Percentiles rank a stretch among this genome's conserved stretches.
Evolutionary conservation across 2,888 invertebrate species (phyloP).

Genomic region (Macrophya alboannulata): DNA sequence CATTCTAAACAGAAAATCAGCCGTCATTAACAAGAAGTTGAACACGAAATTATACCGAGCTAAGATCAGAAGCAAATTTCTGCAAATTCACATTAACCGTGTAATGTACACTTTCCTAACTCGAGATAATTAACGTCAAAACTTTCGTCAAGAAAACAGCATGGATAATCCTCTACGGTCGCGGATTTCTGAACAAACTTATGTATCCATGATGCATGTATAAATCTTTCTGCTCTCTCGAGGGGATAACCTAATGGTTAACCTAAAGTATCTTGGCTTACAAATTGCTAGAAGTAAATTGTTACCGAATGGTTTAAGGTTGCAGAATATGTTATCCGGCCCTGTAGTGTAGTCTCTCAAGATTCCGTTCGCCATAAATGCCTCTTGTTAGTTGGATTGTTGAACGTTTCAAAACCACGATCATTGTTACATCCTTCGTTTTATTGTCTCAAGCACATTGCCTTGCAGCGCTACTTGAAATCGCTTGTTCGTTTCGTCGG

Average conservation of each 20-base stretch:
- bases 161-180: background rate
- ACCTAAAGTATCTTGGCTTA: slow-evolving; percentile 14
- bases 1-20: background rate
- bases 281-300: background rate
- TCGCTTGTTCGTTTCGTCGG: background rate
- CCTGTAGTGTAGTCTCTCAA: background rate
- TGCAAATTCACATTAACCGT: background rate
- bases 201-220: background rate
- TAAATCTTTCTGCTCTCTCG: slow-evolving; percentile 9
- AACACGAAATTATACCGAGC: background rate
- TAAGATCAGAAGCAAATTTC: background rate
- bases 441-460: background rate
- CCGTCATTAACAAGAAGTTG: background rate
- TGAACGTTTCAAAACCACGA: background rate
- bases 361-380: background rate
- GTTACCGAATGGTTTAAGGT: background rate
- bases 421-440: background rate
- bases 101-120: background rate
- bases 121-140: background rate
- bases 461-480: background rate
- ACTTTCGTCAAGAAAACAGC: background rate
- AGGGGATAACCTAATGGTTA: background rate
- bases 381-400: background rate
- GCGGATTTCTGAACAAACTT: background rate
- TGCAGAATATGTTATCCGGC: background rate